Conservation (phyloP, 1,140 invertebrate genomes). For the Dysdera silvatica region DNA sequence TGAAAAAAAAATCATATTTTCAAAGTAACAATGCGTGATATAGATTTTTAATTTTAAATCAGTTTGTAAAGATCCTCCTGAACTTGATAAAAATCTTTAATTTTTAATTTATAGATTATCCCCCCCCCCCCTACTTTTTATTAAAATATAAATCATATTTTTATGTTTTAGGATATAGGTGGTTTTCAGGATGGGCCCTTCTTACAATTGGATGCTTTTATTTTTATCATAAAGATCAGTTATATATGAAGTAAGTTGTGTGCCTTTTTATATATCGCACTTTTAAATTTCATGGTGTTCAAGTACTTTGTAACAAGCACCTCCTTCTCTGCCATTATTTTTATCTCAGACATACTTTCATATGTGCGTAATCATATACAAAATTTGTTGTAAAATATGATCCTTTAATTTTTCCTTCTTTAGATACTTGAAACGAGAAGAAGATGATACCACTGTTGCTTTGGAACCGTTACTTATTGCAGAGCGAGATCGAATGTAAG, state of each 20-base stretch:
- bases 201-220: slow-evolving; percentile 52
- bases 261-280: background rate
- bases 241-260: slow-evolving; percentile 24
- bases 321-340: background rate
- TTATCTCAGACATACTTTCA: background rate
- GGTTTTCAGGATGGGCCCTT: slow-evolving; percentile 54
- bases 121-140: background rate
- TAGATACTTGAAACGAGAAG: slow-evolving; percentile 56
- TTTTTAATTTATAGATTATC: background rate
- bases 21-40: too few species aligned
- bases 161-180: slow-evolving; percentile 46
- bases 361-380: slow-evolving; percentile 13
- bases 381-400: background rate
- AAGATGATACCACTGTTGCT: slow-evolving; percentile 61
- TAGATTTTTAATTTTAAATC: background rate
- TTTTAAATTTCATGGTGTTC: background rate
- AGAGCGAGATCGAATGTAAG: slow-evolving; percentile 68
- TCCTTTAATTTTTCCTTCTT: slow-evolving; percentile 15
- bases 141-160: background rate
- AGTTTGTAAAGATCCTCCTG: background rate
- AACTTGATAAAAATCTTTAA: background rate
- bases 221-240: slow-evolving; percentile 46
- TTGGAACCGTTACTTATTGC: slow-evolving; percentile 66
- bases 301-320: background rate
- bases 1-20: too few species aligned